These are phyloP conservation scores for Peromyscus maniculatus DNA, from an alignment of 2,113 vertebrate genomes.

Conservation along the genomic window DNA sequence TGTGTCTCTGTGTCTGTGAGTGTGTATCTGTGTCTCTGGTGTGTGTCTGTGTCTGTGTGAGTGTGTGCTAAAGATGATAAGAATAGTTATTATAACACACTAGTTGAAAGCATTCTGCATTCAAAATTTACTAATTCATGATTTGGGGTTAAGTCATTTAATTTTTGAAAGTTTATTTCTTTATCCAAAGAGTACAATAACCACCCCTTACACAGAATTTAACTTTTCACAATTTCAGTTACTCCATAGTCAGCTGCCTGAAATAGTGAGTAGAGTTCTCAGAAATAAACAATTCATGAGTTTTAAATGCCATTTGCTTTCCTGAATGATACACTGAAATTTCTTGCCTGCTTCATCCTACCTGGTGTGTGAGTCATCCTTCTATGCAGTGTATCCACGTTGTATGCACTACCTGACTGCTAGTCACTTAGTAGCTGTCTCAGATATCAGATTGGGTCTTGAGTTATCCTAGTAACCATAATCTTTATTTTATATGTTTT, in stretches of 20 bases:
- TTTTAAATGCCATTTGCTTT: background rate
- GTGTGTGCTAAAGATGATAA: background rate
- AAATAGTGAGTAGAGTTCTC: background rate
- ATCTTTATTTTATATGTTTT: background rate
- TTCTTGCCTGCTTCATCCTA: too few species aligned
- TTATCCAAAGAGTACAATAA: background rate
- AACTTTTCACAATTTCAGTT: background rate
- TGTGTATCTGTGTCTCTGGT: background rate
- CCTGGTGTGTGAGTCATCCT: background rate
- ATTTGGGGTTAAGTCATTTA: background rate
- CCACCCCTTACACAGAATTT: background rate
- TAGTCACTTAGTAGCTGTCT: too few species aligned
- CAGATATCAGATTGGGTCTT: too few species aligned
- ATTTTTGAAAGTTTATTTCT: conserved; percentile 3
- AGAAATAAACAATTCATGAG: background rate
- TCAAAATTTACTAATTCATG: conserved; percentile 11
- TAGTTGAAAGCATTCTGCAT: background rate
- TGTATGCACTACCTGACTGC: background rate
- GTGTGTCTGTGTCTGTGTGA: background rate
- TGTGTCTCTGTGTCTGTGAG: background rate
- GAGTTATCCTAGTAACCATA: background rate
- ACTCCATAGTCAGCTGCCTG: background rate
- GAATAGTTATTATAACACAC: background rate
- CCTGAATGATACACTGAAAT: background rate
- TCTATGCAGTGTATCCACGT: background rate